Conservation (phyloP, 2,113 vertebrate species). For the Melanotaenia duboulayi region DNA sequence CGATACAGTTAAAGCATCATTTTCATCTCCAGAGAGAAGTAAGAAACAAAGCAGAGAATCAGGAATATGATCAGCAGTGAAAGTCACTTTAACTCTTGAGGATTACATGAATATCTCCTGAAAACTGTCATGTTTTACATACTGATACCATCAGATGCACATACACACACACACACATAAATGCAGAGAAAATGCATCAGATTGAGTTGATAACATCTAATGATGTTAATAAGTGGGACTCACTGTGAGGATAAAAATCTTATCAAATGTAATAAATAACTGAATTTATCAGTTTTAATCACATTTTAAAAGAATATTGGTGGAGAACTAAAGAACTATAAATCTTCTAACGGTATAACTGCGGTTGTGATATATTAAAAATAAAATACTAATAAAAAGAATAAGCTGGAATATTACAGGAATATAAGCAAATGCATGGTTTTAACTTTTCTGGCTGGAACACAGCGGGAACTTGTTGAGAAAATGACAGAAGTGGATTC, state of each 20-base stretch:
- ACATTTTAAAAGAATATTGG: neutral
- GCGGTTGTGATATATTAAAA: too few species aligned
- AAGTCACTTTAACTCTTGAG: too few species aligned
- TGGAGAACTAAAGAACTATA: neutral
- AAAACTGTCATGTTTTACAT: neutral
- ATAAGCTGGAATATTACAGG: neutral
- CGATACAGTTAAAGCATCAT: slow-evolving; percentile 36
- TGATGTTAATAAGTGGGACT: neutral
- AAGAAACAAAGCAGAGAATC: neutral
- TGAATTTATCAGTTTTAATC: neutral
- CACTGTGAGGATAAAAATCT: neutral
- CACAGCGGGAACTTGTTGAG: neutral
- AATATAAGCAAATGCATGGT: neutral
- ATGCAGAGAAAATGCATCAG: neutral
- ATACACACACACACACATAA: neutral
- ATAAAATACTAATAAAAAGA: too few species aligned
- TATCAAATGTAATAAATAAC: neutral
- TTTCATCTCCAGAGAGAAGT: slow-evolving; percentile 29
- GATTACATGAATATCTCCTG: neutral
- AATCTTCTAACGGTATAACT: too few species aligned
- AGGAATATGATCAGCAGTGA: neutral
- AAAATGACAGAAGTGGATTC: too few species aligned
- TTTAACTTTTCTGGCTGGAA: neutral
- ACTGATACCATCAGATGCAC: neutral
- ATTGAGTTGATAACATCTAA: neutral